Conservation (phyloP, 2,113 vertebrate species). For the Silurus asotus region DNA sequence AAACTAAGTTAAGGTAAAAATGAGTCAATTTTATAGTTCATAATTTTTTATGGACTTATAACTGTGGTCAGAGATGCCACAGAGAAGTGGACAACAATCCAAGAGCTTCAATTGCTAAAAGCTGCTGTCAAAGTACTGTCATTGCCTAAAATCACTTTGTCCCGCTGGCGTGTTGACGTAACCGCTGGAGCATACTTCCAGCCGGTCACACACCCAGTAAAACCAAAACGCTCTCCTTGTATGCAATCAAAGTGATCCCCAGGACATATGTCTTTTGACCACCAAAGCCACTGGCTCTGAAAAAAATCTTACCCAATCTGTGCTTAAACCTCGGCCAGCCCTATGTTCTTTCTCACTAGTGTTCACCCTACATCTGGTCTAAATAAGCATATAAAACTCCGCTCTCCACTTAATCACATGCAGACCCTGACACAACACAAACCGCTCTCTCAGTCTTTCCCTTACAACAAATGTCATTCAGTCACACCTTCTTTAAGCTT, state of each 20-base stretch:
- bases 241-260: slow-evolving; percentile 47
- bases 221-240: slow-evolving; percentile 45
- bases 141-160: slow-evolving; percentile 35
- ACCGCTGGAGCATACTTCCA: slow-evolving; percentile 53
- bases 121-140: slow-evolving; percentile 5
- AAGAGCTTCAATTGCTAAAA: neutral
- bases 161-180: slow-evolving; percentile 53
- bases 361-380: slow-evolving; percentile 69
- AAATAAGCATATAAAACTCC: slow-evolving; percentile 59
- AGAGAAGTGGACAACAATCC: neutral
- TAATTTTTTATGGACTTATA: neutral
- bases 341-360: slow-evolving; percentile 46
- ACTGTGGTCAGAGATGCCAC: slow-evolving; percentile 4
- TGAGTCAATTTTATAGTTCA: neutral
- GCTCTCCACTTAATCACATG: slow-evolving; percentile 65
- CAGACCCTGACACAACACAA: slow-evolving; percentile 55
- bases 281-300: slow-evolving; percentile 43
- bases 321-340: slow-evolving; percentile 31
- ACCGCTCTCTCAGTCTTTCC: slow-evolving; percentile 30
- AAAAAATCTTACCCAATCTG: slow-evolving; percentile 45
- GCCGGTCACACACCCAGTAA: slow-evolving; percentile 61
- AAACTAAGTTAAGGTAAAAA: neutral
- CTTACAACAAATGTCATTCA: slow-evolving; percentile 19
- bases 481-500: slow-evolving; percentile 10
- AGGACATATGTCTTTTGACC: slow-evolving; percentile 55